Evolutionary conservation across 2,113 vertebrate genomes (phyloP), one percentile per base, ranked within the genome.

Genomic region (Crocuta crocuta): DNA sequence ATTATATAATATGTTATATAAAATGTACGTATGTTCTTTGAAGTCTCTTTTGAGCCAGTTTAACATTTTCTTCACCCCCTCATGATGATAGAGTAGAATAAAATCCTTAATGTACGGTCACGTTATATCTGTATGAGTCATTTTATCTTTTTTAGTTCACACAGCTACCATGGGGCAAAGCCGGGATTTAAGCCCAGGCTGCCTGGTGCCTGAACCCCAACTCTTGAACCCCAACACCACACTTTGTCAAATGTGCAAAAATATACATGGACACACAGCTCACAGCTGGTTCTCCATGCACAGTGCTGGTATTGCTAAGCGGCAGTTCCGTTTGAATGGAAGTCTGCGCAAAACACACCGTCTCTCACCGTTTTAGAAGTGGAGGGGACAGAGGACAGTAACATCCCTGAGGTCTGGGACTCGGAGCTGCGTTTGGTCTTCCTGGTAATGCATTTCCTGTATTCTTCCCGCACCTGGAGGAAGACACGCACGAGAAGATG

Each of bases 401-500:
- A 10, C 3, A 98, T 31, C 2, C 71, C 91, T 1, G 97, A 95
- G 19, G 91, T 96, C 31, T 94, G 86, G 31, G 95, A 48, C 78
- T 94, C 33, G 1, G 93, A 86, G 17, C 85, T 76, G 19, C 73
- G 4, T 24, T 61, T 48, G 2, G 23, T 13, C 91, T 55, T 96
- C 71, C 89, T 17, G 10, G 4, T 50, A 16, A 97, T 1, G 23
- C 94, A 97, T 6, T 26, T 85, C 53, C 61, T 81, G 48, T 98
- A 98, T 45, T 96, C 93, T 61, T 98, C 96, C 24, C 96, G 85
- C 1, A 98, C 98, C 98, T 98, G 82, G 50, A 61, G 76, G 81
- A 19, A 8, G 58, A 95, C 10, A 90, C 24, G 48, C 7, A 35
- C 0, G 4, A 8, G 28, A 58, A 12, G 21, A 28, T 21, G 68